Evolutionary conservation across 2,797 vertebrate genomes (phyloP).

Genomic region (Sebastolobus alascanus): DNA sequence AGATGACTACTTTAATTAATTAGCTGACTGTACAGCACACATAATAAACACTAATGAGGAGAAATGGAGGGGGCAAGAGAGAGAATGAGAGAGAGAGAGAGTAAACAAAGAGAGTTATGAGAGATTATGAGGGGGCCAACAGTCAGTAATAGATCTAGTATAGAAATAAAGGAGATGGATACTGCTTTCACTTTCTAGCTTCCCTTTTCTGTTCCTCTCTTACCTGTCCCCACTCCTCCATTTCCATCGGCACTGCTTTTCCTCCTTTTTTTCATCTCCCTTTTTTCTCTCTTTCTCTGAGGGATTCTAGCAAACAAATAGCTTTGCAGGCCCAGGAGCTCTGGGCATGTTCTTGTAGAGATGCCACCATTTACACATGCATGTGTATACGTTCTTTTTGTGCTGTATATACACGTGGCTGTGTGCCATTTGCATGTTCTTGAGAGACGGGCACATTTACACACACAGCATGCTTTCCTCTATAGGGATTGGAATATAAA

Average conservation of each 20-base stretch:
- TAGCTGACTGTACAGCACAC: conserved; percentile 50
- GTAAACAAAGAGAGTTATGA: conserved; percentile 8
- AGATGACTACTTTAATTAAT: conserved; percentile 76
- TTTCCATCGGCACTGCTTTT: conserved; percentile 1
- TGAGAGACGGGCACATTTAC: neutral
- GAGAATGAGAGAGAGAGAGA: conserved; percentile 17
- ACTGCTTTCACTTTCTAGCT: neutral
- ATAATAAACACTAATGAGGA: conserved; percentile 70
- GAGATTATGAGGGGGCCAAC: conserved; percentile 9
- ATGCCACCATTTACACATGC: neutral
- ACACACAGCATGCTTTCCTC: conserved; percentile 9
- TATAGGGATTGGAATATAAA: conserved; percentile 40
- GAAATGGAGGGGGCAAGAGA: conserved; percentile 6
- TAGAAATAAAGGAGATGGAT: conserved; percentile 7
- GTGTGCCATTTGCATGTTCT: conserved; percentile 32
- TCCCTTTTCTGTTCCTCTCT: neutral
- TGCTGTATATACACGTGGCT: conserved; percentile 5
- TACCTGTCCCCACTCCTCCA: neutral
- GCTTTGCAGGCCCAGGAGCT: conserved; percentile 26
- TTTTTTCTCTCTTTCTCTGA: neutral
- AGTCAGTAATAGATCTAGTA: conserved; percentile 15
- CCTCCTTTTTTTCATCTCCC: neutral
- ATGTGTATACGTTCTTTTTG: conserved; percentile 15
- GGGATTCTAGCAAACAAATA: conserved; percentile 42
- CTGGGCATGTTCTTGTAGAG: conserved; percentile 9